Conservation (phyloP, 1,140 invertebrate species). For the Drosophila parvula region DNA sequence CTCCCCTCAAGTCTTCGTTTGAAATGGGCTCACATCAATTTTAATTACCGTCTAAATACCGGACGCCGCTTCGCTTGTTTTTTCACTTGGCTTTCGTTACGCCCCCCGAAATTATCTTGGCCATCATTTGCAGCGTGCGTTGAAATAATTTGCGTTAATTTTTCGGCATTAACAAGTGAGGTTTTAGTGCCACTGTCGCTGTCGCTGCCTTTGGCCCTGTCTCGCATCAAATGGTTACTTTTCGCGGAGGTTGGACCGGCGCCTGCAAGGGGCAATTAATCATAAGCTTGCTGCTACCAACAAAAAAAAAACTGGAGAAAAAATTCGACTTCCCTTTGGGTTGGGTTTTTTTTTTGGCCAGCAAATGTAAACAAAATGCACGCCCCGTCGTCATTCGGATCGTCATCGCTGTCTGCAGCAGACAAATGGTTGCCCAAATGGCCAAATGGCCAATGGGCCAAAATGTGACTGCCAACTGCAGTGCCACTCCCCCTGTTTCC, state of each 20-base stretch:
- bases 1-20: slow-evolving; percentile 7
- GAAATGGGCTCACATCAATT: slow-evolving; percentile 58
- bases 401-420: slow-evolving; percentile 67
- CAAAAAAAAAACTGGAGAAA: slow-evolving; percentile 2
- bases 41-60: slow-evolving; percentile 55
- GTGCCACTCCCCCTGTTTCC: slow-evolving; percentile 7
- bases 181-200: slow-evolving; percentile 18
- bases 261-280: slow-evolving; percentile 75
- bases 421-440: slow-evolving; percentile 77
- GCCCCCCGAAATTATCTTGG: slow-evolving; percentile 42
- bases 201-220: neutral
- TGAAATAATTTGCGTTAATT: slow-evolving; percentile 73
- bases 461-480: slow-evolving; percentile 70
- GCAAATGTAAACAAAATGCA: slow-evolving; percentile 78
- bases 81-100: slow-evolving; percentile 24
- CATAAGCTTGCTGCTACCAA: slow-evolving; percentile 64
- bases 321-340: slow-evolving; percentile 35
- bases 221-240: slow-evolving; percentile 40
- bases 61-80: slow-evolving; percentile 3
- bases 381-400: slow-evolving; percentile 63
- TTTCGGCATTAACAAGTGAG: slow-evolving; percentile 55
- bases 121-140: slow-evolving; percentile 62
- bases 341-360: slow-evolving; percentile 16
- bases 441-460: slow-evolving; percentile 73
- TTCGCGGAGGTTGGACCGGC: slow-evolving; percentile 46